phyloP scores from a whole-genome alignment of 23 tunicate species.

The Styela plicata region DNA sequence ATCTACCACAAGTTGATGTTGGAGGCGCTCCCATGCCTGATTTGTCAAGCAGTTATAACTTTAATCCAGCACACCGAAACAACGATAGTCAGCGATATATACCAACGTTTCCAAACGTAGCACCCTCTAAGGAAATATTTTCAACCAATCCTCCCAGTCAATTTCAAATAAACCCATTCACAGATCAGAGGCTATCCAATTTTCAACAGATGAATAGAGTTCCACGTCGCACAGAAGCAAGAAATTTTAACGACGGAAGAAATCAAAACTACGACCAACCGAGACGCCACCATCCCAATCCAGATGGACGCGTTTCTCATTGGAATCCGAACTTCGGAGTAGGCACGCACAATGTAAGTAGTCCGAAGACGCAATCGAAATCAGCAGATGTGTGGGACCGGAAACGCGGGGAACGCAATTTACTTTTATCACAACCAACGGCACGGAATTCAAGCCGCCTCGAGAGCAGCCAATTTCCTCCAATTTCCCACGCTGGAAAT shows the following conservation, averaged over 20 bases:
- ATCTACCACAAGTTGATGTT: not conserved
- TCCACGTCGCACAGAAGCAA: not conserved
- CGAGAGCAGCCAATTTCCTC: not conserved
- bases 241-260: not conserved
- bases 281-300: not conserved
- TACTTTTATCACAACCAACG: slow-evolving; percentile 10
- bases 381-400: slow-evolving; percentile 19
- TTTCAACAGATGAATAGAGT: not conserved
- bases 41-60: not conserved
- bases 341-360: slow-evolving; percentile 14
- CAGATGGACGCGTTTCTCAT: not conserved
- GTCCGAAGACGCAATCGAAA: not conserved
- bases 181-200: not conserved
- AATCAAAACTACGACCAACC: not conserved
- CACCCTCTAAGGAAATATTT: not conserved
- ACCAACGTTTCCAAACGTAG: not conserved
- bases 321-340: not conserved
- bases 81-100: not conserved
- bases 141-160: not conserved
- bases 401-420: slow-evolving; percentile 21
- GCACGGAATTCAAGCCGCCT: not conserved
- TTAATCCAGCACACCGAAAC: not conserved
- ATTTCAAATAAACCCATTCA: not conserved
- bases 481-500: not conserved
- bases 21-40: not conserved